These are phyloP conservation scores for Calephelis perditalis DNA, from an alignment of 2,888 invertebrate species.

Conservation along the genomic window DNA sequence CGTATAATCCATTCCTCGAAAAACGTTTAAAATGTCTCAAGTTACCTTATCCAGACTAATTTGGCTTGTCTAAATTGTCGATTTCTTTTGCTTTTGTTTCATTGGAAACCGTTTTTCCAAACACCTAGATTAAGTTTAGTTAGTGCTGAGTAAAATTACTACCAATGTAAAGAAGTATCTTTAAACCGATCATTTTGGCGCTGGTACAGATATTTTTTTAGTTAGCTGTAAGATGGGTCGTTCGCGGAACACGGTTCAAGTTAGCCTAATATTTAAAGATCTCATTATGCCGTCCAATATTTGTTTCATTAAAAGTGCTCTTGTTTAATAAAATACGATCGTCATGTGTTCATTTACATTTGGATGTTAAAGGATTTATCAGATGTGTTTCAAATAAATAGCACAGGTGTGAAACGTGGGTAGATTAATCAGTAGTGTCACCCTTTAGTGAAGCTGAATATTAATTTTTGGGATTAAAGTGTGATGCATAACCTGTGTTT, in stretches of 20 bases:
- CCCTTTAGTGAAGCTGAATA: constrained; percentile 32
- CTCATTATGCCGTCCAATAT: constrained; percentile 52
- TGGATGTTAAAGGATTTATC: not conserved
- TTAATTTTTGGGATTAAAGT: constrained; percentile 28
- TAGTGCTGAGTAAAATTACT: no score
- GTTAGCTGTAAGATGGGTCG: no score
- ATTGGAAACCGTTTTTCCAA: no score
- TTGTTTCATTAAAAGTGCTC: constrained; percentile 45
- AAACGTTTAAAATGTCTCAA: no score
- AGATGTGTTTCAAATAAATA: constrained; percentile 24
- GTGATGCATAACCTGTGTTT: constrained; percentile 20
- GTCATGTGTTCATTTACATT: constrained; percentile 49
- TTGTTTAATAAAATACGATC: constrained; percentile 47
- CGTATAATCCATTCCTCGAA: no score
- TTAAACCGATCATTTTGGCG: no score
- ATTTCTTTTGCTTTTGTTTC: no score
- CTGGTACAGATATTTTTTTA: no score
- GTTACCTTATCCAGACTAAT: no score
- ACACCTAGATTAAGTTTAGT: no score
- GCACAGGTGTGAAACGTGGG: constrained; percentile 18
- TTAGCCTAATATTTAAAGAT: constrained; percentile 27
- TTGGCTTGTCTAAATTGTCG: no score
- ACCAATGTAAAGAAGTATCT: no score
- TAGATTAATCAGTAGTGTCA: constrained; percentile 24
- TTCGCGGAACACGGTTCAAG: constrained; percentile 8